Percentiles rank a stretch among this genome's conserved stretches.
These are phyloP conservation scores for Ichneumon xanthorius DNA, from an alignment of 2,888 invertebrate genomes.

Conservation along the genomic window DNA sequence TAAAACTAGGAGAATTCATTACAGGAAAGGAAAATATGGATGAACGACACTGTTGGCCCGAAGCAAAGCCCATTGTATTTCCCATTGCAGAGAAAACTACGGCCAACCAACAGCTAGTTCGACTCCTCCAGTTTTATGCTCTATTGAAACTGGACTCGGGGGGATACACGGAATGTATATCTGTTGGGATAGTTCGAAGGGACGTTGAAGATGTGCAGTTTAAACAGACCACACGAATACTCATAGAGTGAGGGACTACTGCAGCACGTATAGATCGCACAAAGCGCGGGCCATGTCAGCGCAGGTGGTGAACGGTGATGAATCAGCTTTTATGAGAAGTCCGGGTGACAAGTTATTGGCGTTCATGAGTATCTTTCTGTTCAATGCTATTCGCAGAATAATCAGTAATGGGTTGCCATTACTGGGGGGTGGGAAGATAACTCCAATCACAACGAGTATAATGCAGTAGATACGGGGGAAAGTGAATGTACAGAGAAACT, in stretches of 20 bases:
- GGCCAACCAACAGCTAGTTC: slow-evolving; percentile 42
- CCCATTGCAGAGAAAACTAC: slow-evolving; percentile 33
- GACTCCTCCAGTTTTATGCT: slow-evolving; percentile 24
- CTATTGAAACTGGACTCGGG: slow-evolving; percentile 22
- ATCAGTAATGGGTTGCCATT: slow-evolving; percentile 1
- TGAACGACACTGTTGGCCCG: slow-evolving; percentile 20
- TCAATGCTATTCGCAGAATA: neutral
- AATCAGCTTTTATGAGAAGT: slow-evolving; percentile 1
- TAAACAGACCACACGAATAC: slow-evolving; percentile 23
- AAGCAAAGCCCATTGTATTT: slow-evolving; percentile 34
- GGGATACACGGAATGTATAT: slow-evolving; percentile 32
- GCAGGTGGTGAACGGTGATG: slow-evolving; percentile 8
- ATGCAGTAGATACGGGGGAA: neutral
- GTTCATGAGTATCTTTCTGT: slow-evolving; percentile 1
- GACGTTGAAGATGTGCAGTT: slow-evolving; percentile 33
- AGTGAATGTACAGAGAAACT: neutral
- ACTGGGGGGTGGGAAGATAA: neutral
- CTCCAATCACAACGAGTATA: neutral
- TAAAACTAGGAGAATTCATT: slow-evolving; percentile 2
- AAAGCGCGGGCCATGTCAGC: slow-evolving; percentile 33
- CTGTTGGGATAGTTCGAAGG: slow-evolving; percentile 41
- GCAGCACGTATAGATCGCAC: slow-evolving; percentile 16
- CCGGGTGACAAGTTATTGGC: neutral
- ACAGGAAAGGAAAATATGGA: slow-evolving; percentile 33
- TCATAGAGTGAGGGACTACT: slow-evolving; percentile 15